phyloP scores from a whole-genome alignment of 64 coral and sea anemone species.

The Pachyseris speciosa region DNA sequence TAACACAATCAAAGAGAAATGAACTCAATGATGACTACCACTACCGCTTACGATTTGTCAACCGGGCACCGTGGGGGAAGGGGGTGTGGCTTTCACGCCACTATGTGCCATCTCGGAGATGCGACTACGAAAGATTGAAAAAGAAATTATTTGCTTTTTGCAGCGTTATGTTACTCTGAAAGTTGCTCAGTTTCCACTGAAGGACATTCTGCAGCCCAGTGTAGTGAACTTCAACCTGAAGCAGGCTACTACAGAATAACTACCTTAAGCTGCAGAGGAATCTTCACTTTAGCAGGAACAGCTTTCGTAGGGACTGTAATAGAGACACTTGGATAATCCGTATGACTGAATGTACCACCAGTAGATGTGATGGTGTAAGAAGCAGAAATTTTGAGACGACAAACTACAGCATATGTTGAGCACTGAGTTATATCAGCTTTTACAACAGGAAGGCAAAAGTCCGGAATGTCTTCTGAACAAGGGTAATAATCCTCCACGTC shows the following conservation, averaged over 20 bases:
- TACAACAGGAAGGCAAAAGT: conserved; percentile 46
- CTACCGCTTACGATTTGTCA: too few species aligned
- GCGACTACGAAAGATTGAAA: too few species aligned
- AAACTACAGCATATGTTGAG: conserved; percentile 57
- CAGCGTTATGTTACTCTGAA: too few species aligned
- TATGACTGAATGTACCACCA: background rate
- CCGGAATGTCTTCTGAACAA: background rate
- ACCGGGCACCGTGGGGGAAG: too few species aligned
- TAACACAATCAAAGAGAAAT: too few species aligned
- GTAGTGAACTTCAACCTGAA: too few species aligned
- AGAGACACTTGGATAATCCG: conserved; percentile 21
- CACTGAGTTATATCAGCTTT: conserved; percentile 43
- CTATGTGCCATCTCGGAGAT: too few species aligned
- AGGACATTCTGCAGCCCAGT: background rate
- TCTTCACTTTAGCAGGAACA: conserved; percentile 5
- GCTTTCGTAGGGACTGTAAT: conserved; percentile 26
- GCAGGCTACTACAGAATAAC: too few species aligned
- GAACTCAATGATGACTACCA: too few species aligned
- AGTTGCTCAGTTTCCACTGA: too few species aligned
- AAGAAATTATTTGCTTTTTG: too few species aligned
- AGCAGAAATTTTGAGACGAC: conserved; percentile 25
- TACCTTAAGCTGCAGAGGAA: conserved; percentile 27
- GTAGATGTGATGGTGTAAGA: conserved; percentile 1
- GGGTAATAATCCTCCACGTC: conserved; percentile 50
- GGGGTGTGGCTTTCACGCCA: too few species aligned